These are phyloP conservation scores for Rambutsinella grinnellia DNA, from an alignment of 2,888 invertebrate genomes.

Conservation along the genomic window DNA sequence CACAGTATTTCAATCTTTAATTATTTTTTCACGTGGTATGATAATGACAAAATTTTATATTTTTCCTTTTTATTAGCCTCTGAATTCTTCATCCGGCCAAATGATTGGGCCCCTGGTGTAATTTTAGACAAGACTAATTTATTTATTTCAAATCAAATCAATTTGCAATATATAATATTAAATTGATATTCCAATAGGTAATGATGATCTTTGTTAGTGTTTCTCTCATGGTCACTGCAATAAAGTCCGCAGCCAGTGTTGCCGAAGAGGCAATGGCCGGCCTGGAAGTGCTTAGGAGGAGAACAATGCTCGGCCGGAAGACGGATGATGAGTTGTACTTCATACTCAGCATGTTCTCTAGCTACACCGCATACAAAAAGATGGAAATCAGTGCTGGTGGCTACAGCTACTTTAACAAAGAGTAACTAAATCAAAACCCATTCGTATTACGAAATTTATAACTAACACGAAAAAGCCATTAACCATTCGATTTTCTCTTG, in stretches of 20 bases:
- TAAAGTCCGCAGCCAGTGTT: constrained; percentile 27
- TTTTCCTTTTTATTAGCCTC: too few relatives aligned
- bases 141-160: too few relatives aligned
- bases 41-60: neutral
- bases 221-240: constrained; percentile 19
- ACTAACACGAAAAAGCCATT: neutral
- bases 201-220: constrained; percentile 21
- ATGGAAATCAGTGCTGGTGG: constrained; percentile 48
- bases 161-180: too few relatives aligned
- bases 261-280: constrained; percentile 56
- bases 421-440: constrained; percentile 9
- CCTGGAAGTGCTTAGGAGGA: constrained; percentile 52
- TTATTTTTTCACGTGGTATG: neutral
- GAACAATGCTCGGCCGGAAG: constrained; percentile 53
- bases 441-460: too few relatives aligned
- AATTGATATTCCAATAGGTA: too few relatives aligned
- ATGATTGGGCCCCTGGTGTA: constrained; percentile 51
- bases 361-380: constrained; percentile 51
- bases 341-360: constrained; percentile 55
- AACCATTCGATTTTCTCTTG: neutral
- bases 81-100: constrained; percentile 43
- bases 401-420: constrained; percentile 50
- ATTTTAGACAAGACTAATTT: too few relatives aligned
- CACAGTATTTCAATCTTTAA: neutral
- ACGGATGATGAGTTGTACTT: constrained; percentile 56